Conservation (phyloP, 30 jellyfish, hydroid and myxozoan genomes). For the Pelagia noctiluca region DNA sequence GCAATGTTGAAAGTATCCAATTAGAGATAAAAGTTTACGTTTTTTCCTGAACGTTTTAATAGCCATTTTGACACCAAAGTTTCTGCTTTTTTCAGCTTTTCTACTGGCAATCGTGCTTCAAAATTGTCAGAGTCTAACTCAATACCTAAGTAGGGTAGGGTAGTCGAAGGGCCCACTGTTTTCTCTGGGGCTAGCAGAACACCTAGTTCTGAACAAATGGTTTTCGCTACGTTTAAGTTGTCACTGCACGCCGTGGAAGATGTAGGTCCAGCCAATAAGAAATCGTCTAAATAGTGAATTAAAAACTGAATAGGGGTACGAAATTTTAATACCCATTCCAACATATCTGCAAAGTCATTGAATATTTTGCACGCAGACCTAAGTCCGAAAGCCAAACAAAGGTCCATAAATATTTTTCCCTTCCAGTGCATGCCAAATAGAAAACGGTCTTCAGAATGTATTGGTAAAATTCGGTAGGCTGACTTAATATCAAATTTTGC, state of each 20-base stretch:
- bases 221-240: constrained; percentile 5
- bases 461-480: no score
- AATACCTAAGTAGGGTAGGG: constrained; percentile 47
- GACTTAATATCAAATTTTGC: no score
- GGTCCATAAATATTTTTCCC: no score
- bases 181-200: constrained; percentile 43
- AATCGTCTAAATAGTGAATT: constrained; percentile 63
- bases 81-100: constrained; percentile 4
- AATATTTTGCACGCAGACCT: no score
- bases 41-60: no score
- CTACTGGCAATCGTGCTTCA: constrained; percentile 51
- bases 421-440: no score
- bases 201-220: constrained; percentile 52
- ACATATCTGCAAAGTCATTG: no score
- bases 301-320: no score
- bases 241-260: constrained; percentile 37
- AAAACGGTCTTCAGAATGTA: no score
- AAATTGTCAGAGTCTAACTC: constrained; percentile 35
- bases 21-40: constrained; percentile 9
- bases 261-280: constrained; percentile 61
- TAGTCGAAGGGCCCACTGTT: constrained; percentile 63
- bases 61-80: no score
- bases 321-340: no score
- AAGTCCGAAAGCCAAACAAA: no score
- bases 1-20: constrained; percentile 6